Evolutionary conservation across 2,888 invertebrate species (phyloP), one percentile per base, ranked within the genome.

Genomic region (Cremastinae sp.): DNA sequence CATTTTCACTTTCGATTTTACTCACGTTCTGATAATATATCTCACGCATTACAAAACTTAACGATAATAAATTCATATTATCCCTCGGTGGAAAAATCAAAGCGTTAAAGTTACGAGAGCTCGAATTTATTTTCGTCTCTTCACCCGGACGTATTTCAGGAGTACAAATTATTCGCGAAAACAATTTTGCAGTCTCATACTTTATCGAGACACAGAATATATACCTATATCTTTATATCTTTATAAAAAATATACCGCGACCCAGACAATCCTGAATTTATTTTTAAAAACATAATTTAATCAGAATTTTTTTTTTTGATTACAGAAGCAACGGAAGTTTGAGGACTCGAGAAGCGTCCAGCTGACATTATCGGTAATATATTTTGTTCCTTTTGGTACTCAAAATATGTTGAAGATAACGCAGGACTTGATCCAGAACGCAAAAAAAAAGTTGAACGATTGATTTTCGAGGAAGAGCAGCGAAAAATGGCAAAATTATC

Each of bases 361-460:
- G 56, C 58, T 75, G 72, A 69, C 70, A 66, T 83, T 82, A 82
- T 83, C 83, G 83, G 84, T 85, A 71, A 85, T n/a, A n/a, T n/a
- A n/a, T n/a, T n/a, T 84, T 81, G 55, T 39, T 56, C 14, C 58
- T 61, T 47, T 47, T 47, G 8, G 0, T 18, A 18, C 4, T 28
- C 28, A 28, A 28, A 28, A 28, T 28, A 28, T n/a, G n/a, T 28
- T 5, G 5, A 28, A 28, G 5, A 28, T 28, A 28, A 5, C n/a
- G n/a, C n/a, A n/a, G n/a, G n/a, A n/a, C n/a, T 28, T 28, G 28
- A 28, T 28, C 28, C 2, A 28, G 5, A 28, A 28, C 28, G 28
- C n/a, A 28, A 5, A 5, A 28, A 3, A 28, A 28, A 28, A 28
- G 5, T 28, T 5, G 28, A 28, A 28, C 28, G 28, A 28, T 28